Evolutionary conservation across 2,888 invertebrate genomes (phyloP).

Genomic region (Leptopilina myrica): DNA sequence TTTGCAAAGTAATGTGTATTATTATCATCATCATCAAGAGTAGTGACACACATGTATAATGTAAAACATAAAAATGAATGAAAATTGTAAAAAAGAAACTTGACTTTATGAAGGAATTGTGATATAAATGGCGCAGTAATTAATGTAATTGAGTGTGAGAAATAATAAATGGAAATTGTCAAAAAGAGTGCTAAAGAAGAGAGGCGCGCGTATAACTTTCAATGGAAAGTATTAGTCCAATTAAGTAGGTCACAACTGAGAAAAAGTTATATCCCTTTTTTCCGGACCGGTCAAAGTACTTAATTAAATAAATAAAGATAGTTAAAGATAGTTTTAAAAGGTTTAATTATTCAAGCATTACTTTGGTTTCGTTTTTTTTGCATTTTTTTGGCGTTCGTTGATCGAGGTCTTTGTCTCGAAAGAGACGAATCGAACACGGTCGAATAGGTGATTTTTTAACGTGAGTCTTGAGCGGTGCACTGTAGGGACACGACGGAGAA

Average conservation of each 20-base stretch:
- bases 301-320: too few species aligned
- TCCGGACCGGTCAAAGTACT: too few species aligned
- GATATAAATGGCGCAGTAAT: too few species aligned
- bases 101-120: too few species aligned
- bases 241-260: not conserved
- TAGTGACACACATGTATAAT: not conserved
- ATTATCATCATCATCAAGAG: too few species aligned
- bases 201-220: not conserved
- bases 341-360: slow-evolving; percentile 37
- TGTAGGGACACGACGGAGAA: not conserved
- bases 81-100: too few species aligned
- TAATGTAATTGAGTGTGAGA: too few species aligned
- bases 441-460: slow-evolving; percentile 59
- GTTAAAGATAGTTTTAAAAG: slow-evolving; percentile 21
- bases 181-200: too few species aligned
- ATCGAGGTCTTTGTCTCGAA: slow-evolving; percentile 69
- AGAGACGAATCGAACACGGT: slow-evolving; percentile 69
- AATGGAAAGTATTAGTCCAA: not conserved
- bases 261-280: not conserved
- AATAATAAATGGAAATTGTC: too few species aligned
- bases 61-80: slow-evolving; percentile 5
- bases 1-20: too few species aligned
- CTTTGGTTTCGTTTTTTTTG: slow-evolving; percentile 60
- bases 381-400: slow-evolving; percentile 68
- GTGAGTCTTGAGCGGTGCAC: slow-evolving; percentile 5